Conservation (phyloP, 2,797 vertebrate species). For the Peromyscus nudipes region DNA sequence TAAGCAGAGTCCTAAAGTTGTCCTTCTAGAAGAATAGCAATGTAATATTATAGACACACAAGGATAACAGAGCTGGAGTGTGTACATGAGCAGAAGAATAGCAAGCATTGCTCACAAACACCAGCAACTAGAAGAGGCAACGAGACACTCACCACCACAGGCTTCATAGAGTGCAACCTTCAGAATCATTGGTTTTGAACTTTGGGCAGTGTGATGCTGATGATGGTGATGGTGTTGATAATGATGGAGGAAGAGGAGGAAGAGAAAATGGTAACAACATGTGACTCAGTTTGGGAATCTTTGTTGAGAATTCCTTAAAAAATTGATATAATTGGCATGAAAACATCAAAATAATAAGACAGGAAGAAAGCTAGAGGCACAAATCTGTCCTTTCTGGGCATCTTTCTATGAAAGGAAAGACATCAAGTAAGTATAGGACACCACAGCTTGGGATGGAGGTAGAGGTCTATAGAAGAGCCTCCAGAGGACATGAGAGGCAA, state of each 20-base stretch:
- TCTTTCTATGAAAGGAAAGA: background rate
- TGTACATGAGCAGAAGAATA: fast-evolving
- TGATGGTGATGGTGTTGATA: background rate
- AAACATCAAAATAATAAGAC: background rate
- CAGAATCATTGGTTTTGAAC: background rate
- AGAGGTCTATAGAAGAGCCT: background rate
- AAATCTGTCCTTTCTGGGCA: background rate
- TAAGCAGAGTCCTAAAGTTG: background rate
- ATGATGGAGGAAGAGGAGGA: background rate
- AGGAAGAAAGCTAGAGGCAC: background rate
- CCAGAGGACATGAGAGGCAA: background rate
- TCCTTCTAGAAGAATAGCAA: background rate
- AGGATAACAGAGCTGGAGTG: background rate
- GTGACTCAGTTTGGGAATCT: background rate
- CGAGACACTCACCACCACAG: background rate
- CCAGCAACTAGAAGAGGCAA: background rate
- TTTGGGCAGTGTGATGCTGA: background rate
- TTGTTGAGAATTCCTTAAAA: background rate
- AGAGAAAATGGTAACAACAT: background rate
- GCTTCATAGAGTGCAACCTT: background rate
- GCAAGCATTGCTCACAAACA: no score
- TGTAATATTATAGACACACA: background rate
- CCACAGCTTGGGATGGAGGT: fast-evolving
- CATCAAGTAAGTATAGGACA: background rate
- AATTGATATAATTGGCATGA: background rate